Evolutionary conservation across 1,140 invertebrate genomes (phyloP).

Genomic region (Triops cancriformis): DNA sequence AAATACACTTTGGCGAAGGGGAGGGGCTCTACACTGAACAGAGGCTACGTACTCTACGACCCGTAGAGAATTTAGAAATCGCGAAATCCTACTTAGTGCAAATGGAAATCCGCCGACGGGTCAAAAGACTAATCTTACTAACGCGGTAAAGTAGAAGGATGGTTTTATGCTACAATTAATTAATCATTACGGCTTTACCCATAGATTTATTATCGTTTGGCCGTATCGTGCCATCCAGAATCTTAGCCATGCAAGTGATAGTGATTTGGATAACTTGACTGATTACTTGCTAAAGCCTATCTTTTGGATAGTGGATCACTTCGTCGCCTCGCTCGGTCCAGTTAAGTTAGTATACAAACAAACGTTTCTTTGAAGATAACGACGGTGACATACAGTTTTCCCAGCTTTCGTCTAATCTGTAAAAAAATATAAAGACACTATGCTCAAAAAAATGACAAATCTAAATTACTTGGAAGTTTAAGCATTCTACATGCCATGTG

Average conservation of each 20-base stretch:
- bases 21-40: background rate
- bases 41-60: background rate
- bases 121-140: background rate
- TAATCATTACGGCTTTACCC: background rate
- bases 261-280: slow-evolving; percentile 60
- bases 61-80: background rate
- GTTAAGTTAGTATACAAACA: slow-evolving; percentile 41
- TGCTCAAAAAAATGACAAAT: no score
- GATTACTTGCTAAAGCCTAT: slow-evolving; percentile 85
- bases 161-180: no score
- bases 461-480: no score
- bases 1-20: background rate
- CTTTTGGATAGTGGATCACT: slow-evolving; percentile 91
- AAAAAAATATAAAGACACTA: no score
- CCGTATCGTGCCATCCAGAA: background rate
- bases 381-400: no score
- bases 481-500: no score
- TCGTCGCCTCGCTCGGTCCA: slow-evolving; percentile 72
- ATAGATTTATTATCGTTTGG: background rate
- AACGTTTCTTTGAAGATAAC: background rate
- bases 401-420: no score
- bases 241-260: background rate
- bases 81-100: background rate
- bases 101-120: background rate
- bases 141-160: background rate